Evolutionary conservation across 1,140 invertebrate species (phyloP).

Genomic region (Dysdera silvatica): DNA sequence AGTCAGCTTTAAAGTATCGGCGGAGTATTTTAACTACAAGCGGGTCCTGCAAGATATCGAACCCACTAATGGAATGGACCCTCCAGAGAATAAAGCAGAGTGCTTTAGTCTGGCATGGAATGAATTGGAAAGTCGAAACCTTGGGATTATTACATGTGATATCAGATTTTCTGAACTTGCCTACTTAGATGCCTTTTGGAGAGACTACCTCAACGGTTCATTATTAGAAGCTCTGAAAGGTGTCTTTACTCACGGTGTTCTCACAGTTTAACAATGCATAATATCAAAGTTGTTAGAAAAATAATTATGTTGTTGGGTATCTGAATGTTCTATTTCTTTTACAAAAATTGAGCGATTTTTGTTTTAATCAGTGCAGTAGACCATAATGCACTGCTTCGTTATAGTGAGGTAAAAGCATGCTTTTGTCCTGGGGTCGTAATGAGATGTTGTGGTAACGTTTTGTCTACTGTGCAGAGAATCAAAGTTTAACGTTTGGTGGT

Average conservation of each 20-base stretch:
- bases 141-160: slow-evolving; percentile 44
- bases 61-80: slow-evolving; percentile 38
- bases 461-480: no score
- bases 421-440: no score
- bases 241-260: slow-evolving; percentile 12
- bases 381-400: no score
- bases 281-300: no score
- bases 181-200: slow-evolving; percentile 45
- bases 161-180: slow-evolving; percentile 45
- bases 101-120: slow-evolving; percentile 41
- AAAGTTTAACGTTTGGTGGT: no score
- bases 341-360: not conserved
- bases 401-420: no score
- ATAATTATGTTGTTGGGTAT: no score
- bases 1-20: slow-evolving; percentile 31
- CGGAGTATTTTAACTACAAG: slow-evolving; percentile 36
- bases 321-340: not conserved
- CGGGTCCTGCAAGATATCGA: slow-evolving; percentile 38
- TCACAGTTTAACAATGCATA: not conserved
- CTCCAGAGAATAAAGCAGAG: slow-evolving; percentile 41
- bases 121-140: slow-evolving; percentile 41
- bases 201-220: slow-evolving; percentile 44
- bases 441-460: no score
- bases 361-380: not conserved
- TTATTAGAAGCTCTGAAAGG: slow-evolving; percentile 43